Conservation (phyloP, 2,113 vertebrate species). For the Phoxinus phoxinus region DNA sequence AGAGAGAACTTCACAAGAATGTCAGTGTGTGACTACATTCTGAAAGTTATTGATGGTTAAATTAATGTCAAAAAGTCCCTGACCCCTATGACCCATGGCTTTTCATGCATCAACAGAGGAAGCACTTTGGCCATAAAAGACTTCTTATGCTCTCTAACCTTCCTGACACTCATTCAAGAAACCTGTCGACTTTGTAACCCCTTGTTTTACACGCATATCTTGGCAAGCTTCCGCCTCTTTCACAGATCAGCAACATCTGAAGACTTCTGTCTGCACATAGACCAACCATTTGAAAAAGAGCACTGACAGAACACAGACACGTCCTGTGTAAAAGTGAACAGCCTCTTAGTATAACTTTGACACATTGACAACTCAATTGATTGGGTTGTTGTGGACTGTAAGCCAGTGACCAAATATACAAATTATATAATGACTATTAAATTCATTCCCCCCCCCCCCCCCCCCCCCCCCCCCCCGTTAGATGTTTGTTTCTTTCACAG, state of each 20-base stretch:
- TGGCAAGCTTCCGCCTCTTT: background rate
- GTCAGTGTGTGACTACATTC: conserved; percentile 33
- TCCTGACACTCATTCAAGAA: conserved; percentile 1
- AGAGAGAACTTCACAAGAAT: background rate
- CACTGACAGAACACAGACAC: background rate
- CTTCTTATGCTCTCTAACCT: conserved; percentile 42
- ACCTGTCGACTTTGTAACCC: conserved; percentile 31
- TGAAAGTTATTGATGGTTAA: conserved; percentile 54
- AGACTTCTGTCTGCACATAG: background rate
- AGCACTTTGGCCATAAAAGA: conserved; percentile 62
- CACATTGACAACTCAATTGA: background rate
- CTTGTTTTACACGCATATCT: background rate
- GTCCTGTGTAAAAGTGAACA: background rate
- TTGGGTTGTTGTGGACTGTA: background rate
- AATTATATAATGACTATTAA: no score
- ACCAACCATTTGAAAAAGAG: background rate
- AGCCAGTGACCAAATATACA: background rate
- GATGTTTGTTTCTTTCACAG: background rate
- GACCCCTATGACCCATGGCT: conserved; percentile 64
- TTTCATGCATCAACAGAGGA: conserved; percentile 66
- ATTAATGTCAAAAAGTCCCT: conserved; percentile 61
- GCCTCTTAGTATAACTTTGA: background rate
- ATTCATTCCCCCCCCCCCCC: background rate
- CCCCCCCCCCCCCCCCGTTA: background rate
- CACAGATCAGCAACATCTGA: background rate